Conservation (phyloP, 2,113 vertebrate species). For the Phaetusa simplex region DNA sequence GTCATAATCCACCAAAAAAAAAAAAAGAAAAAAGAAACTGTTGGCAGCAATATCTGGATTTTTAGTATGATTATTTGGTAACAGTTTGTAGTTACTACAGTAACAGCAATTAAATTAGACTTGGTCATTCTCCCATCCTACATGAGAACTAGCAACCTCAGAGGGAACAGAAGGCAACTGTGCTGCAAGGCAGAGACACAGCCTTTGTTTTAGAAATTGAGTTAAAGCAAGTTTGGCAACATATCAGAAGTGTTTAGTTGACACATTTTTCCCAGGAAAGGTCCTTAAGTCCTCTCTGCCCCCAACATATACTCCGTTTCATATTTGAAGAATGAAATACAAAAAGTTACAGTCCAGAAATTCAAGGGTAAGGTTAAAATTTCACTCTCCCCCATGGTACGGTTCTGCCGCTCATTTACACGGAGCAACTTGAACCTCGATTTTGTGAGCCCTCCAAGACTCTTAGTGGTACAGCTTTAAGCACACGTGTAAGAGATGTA, state of each 20-base stretch:
- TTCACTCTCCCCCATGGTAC: background rate
- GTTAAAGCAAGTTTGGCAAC: background rate
- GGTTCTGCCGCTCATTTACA: background rate
- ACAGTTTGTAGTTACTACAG: slow-evolving; percentile 24
- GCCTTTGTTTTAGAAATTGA: background rate
- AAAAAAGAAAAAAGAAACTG: background rate
- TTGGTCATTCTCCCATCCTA: slow-evolving; percentile 4
- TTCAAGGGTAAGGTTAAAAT: background rate
- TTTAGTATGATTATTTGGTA: slow-evolving; percentile 2
- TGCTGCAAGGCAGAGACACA: background rate
- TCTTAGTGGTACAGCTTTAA: background rate
- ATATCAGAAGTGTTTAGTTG: background rate
- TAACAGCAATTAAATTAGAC: slow-evolving; percentile 42
- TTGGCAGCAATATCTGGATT: slow-evolving; percentile 9
- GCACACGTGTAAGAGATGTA: accelerated
- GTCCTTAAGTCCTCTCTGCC: background rate
- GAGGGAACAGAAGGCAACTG: slow-evolving; percentile 25
- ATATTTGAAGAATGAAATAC: background rate
- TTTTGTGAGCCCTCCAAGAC: background rate
- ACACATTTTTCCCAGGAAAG: background rate
- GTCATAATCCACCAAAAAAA: slow-evolving; percentile 18
- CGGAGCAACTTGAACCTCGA: accelerated
- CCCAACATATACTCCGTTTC: background rate
- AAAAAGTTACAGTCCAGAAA: background rate
- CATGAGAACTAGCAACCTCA: background rate